Evolutionary conservation across 2,113 vertebrate species (phyloP), one percentile per base, ranked within the genome.

Genomic region (Sander lucioperca): DNA sequence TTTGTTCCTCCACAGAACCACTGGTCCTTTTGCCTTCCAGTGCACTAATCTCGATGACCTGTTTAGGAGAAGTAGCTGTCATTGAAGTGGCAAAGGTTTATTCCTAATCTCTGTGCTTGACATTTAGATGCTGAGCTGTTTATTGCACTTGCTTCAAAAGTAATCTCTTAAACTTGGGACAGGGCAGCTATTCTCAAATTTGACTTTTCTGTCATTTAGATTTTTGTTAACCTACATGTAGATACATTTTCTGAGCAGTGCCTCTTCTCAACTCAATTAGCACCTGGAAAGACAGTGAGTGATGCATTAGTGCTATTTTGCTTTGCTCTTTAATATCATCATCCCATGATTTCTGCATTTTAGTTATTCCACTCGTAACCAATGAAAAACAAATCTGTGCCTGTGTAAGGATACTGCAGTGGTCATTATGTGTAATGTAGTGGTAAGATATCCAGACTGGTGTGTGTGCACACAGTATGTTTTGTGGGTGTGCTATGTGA

Each of bases 31-130:
- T 69, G 39, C 78, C 79, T 33, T 36, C 58, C 27, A 15, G 50
- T 33, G 47, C 27, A 18, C 65, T 25, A 50, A 51, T 79, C 77
- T 77, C 23, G 18, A 0, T 74, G 88, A 80, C 88, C 87, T 88
- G 77, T 56, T 7, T 7, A 27, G 61, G n/a, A 43, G 54, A 21
- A 19, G 59, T 30, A 15, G 66, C 50, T 43, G 74, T 76, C 71
- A 57, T 80, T 65, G 23, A 73, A 70, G 70, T 48, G 25, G n/a
- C 43, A 53, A 33, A n/a, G 8, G 47, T 65, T 33, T 45, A 43
- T 14, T 47, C 56, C 33, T 53, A 63, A 67, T 4, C 33, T 1
- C 30, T 30, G 19, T 3, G 45, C 27, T 63, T 79, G 73, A 65
- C 70, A 51, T 65, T 69, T 45, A 48, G 21, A 58, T 51, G 18